phyloP scores from a whole-genome alignment of 2,888 invertebrate genomes.

The Lymantria monacha region DNA sequence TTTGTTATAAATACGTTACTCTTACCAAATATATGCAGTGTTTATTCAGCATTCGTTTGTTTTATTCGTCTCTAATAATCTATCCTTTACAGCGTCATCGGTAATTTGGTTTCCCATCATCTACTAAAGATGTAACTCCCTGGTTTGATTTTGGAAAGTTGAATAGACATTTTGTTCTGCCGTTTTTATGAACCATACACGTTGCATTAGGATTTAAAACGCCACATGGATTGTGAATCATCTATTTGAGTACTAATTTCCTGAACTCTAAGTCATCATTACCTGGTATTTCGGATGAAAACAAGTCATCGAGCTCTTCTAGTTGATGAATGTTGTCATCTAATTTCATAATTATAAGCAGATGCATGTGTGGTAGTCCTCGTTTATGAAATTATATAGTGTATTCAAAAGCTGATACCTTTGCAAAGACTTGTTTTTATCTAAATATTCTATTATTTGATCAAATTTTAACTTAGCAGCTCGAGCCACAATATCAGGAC shows the following conservation, averaged over 20 bases:
- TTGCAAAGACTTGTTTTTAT: slow-evolving; percentile 20
- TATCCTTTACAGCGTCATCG: too few relatives aligned
- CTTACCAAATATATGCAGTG: too few relatives aligned
- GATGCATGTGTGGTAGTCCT: slow-evolving; percentile 17
- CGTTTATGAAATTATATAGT: slow-evolving; percentile 18
- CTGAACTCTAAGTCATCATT: slow-evolving; percentile 19
- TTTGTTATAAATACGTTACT: too few relatives aligned
- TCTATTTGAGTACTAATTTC: slow-evolving; percentile 19
- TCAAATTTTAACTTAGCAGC: slow-evolving; percentile 21
- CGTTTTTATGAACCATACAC: slow-evolving; percentile 6
- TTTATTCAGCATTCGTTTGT: too few relatives aligned
- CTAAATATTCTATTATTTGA: slow-evolving; percentile 20
- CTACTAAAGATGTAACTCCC: slow-evolving; percentile 14
- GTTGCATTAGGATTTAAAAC: slow-evolving; percentile 4
- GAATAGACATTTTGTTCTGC: slow-evolving; percentile 15
- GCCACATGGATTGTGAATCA: slow-evolving; percentile 17
- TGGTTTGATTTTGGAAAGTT: slow-evolving; percentile 16
- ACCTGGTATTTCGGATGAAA: slow-evolving; percentile 20
- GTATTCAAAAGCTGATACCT: slow-evolving; percentile 19
- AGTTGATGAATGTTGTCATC: slow-evolving; percentile 19
- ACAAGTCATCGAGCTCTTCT: slow-evolving; percentile 22
- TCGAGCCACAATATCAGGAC: slow-evolving; percentile 19
- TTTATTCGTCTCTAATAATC: too few relatives aligned
- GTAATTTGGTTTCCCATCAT: slow-evolving; percentile 19
- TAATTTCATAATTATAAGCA: slow-evolving; percentile 17